These are phyloP conservation scores for Temnothorax curvispinosus DNA, from an alignment of 1,140 invertebrate species.

Conservation along the genomic window DNA sequence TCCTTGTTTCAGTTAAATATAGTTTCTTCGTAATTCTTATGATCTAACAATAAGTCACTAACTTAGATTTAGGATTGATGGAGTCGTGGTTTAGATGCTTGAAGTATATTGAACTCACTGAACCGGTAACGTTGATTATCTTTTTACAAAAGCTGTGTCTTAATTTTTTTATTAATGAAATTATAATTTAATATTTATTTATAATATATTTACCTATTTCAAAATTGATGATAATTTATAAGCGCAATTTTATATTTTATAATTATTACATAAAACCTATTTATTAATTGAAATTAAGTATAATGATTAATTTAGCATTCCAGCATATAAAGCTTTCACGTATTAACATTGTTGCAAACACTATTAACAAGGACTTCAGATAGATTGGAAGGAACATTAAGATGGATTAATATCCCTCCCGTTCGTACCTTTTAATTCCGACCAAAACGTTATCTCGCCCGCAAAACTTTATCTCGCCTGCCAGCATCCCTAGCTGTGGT, in stretches of 20 bases:
- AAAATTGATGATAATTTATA: background rate
- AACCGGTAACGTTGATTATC: too few species aligned
- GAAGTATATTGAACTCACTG: too few species aligned
- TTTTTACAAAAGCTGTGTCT: too few species aligned
- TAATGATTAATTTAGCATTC: background rate
- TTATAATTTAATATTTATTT: background rate
- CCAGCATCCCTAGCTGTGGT: conserved; percentile 14
- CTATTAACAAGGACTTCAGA: background rate
- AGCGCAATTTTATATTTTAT: background rate
- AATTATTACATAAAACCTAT: background rate
- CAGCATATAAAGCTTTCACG: background rate
- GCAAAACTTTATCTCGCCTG: conserved; percentile 22
- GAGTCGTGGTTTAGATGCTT: too few species aligned
- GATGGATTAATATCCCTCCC: conserved; percentile 3
- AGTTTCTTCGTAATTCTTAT: too few species aligned
- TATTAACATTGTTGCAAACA: background rate
- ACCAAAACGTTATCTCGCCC: background rate
- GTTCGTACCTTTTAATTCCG: conserved; percentile 36
- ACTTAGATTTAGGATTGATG: too few species aligned
- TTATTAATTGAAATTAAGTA: background rate
- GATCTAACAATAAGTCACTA: too few species aligned
- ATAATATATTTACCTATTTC: background rate
- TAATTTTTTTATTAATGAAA: background rate
- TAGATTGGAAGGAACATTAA: conserved; percentile 3
- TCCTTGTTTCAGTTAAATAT: too few species aligned